Evolutionary conservation across 2,888 invertebrate species (phyloP).

Genomic region (Trachelus stipa): DNA sequence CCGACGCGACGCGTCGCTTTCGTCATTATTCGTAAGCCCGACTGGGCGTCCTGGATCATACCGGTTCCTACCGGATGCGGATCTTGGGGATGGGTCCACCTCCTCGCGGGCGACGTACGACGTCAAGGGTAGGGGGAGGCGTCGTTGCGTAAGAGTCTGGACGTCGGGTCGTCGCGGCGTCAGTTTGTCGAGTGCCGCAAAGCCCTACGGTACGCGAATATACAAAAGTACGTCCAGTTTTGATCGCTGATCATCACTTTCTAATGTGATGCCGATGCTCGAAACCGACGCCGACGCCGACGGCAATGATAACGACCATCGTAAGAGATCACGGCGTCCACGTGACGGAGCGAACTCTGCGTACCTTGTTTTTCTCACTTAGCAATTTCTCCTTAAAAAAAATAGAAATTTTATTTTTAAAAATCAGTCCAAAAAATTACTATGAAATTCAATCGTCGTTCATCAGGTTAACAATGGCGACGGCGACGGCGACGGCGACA

Average conservation of each 20-base stretch:
- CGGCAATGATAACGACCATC: background rate
- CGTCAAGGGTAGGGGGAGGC: conserved; percentile 30
- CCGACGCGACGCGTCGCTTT: conserved; percentile 21
- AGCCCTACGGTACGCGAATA: conserved; percentile 43
- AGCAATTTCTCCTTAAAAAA: background rate
- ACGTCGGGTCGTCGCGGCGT: conserved; percentile 55
- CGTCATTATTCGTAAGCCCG: conserved; percentile 15
- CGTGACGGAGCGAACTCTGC: background rate
- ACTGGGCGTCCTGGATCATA: conserved; percentile 17
- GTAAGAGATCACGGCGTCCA: background rate
- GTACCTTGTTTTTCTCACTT: background rate
- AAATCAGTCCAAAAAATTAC: no score
- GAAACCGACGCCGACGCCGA: background rate
- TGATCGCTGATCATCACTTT: background rate
- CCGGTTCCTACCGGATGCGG: conserved; percentile 27
- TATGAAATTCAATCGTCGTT: background rate
- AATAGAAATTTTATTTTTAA: background rate
- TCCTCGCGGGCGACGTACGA: conserved; percentile 28
- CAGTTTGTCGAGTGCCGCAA: conserved; percentile 54
- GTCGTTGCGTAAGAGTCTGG: conserved; percentile 58
- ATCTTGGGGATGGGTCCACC: conserved; percentile 29
- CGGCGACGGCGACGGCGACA: background rate
- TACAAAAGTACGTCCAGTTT: background rate
- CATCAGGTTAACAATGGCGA: background rate
- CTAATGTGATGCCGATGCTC: background rate